These are phyloP conservation scores for Melanotaenia duboulayi DNA, from an alignment of 2,113 vertebrate species.

Conservation along the genomic window DNA sequence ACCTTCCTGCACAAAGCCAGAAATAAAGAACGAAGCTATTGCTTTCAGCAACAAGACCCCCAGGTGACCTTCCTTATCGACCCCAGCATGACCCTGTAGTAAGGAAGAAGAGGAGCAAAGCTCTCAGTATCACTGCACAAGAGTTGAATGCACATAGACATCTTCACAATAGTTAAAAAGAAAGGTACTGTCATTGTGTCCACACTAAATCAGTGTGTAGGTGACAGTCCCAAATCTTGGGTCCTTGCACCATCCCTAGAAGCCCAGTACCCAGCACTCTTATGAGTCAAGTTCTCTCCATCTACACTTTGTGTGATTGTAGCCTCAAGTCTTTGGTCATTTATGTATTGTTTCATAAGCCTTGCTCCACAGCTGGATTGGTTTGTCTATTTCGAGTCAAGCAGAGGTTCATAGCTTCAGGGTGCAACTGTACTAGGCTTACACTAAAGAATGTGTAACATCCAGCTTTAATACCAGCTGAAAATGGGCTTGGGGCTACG, in stretches of 20 bases:
- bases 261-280: constrained; percentile 26
- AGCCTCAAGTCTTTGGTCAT: constrained; percentile 69
- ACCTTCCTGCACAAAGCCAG: constrained; percentile 74
- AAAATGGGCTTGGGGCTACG: constrained; percentile 32
- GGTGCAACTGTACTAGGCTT: constrained; percentile 59
- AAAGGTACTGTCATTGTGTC: constrained; percentile 66
- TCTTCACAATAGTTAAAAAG: constrained; percentile 71
- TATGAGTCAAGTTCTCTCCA: constrained; percentile 68
- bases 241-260: constrained; percentile 53
- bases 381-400: constrained; percentile 65
- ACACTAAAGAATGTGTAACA: constrained; percentile 64
- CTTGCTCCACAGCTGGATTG: constrained; percentile 61
- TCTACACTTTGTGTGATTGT: constrained; percentile 49
- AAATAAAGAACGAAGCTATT: constrained; percentile 79
- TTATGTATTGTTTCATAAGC: constrained; percentile 61
- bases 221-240: constrained; percentile 63
- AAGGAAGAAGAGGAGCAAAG: constrained; percentile 68
- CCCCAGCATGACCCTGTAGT: constrained; percentile 72
- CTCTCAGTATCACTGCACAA: constrained; percentile 65
- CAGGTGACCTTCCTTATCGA: constrained; percentile 75
- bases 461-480: constrained; percentile 56
- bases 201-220: constrained; percentile 67
- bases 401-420: constrained; percentile 68
- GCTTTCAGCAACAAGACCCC: constrained; percentile 80
- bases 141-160: constrained; percentile 64